Evolutionary conservation across 1,140 invertebrate genomes (phyloP).

Genomic region (Drosophila ohnishii): DNA sequence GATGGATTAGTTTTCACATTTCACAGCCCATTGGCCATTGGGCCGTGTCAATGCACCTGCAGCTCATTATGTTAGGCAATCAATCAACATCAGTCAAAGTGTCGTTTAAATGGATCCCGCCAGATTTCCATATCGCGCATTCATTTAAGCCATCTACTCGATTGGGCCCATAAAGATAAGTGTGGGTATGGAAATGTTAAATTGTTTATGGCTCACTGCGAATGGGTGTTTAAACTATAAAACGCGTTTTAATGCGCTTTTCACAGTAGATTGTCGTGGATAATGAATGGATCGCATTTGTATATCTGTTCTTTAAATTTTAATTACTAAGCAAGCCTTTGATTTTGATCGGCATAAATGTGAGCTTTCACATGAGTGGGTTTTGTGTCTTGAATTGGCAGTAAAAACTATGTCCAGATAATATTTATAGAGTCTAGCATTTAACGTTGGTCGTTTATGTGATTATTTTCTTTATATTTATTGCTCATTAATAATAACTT

Average conservation of each 20-base stretch:
- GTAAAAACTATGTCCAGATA: slow-evolving; percentile 1
- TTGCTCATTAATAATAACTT: background rate
- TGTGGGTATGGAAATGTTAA: slow-evolving; percentile 26
- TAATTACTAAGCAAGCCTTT: slow-evolving; percentile 20
- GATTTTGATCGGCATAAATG: background rate
- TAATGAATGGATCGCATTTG: slow-evolving; percentile 23
- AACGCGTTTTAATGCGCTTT: slow-evolving; percentile 32
- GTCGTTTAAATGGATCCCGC: slow-evolving; percentile 29
- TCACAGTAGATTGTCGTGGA: slow-evolving; percentile 29
- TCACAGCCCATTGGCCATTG: slow-evolving; percentile 19
- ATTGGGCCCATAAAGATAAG: slow-evolving; percentile 18
- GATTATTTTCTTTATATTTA: background rate
- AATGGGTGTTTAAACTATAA: slow-evolving; percentile 31
- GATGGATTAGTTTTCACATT: slow-evolving; percentile 44
- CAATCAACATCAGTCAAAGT: slow-evolving; percentile 44
- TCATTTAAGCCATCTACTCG: slow-evolving; percentile 22
- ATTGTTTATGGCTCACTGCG: slow-evolving; percentile 28
- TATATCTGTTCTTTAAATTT: slow-evolving; percentile 8
- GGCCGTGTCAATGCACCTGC: slow-evolving; percentile 27
- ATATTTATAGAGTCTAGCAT: background rate
- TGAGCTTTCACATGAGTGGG: slow-evolving; percentile 17
- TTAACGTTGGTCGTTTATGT: background rate
- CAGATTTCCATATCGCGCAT: slow-evolving; percentile 25
- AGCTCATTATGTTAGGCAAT: slow-evolving; percentile 32
- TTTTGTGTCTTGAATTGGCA: background rate